Evolutionary conservation across 2,888 invertebrate genomes (phyloP), one percentile per base, ranked within the genome.

Genomic region (Ichneumoninae sp.): DNA sequence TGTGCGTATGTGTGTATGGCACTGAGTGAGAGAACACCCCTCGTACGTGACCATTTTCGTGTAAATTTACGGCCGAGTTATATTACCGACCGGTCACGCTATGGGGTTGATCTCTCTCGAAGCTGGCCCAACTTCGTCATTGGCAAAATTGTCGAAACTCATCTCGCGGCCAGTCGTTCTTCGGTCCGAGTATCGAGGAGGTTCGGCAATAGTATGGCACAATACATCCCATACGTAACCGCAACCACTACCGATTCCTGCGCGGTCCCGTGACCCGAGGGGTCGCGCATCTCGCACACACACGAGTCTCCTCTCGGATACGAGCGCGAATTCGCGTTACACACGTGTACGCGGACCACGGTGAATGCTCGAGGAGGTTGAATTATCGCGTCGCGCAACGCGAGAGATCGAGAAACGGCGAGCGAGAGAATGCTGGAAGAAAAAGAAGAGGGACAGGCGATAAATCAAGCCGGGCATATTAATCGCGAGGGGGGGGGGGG

Each of bases 361-460:
- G 10, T 57, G 84, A 85, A 85, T 80, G 82, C 79, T 80, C 79
- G 81, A 81, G 78, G 44, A 81, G 69, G 79, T 85, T 85, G 80
- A 85, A 85, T 85, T 89, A 89, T 88, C 86, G 80, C 84, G 83
- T 86, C 82, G 87, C 88, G 83, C 78, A 87, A 19, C 16, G 13
- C 33, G 33, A 84, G 77, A 79, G 84, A 80, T 77, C 77, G 82
- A 82, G 80, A 82, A 84, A 82, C 81, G 71, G 33, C 30, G 30
- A 81, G 80, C 44, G 62, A 26, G 66, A 77, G 71, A 76, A 82
- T 79, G 60, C n/a, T 62, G 65, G 71, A 72, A 76, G 76, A 84
- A 84, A 84, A 78, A 78, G 70, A 82, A 76, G 75, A 82, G 54
- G 72, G 80, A 82, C 82, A 72, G 84, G 82, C 76, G 82, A 85